These are phyloP conservation scores for Albula glossodonta DNA, from an alignment of 2,113 vertebrate species.

Conservation along the genomic window DNA sequence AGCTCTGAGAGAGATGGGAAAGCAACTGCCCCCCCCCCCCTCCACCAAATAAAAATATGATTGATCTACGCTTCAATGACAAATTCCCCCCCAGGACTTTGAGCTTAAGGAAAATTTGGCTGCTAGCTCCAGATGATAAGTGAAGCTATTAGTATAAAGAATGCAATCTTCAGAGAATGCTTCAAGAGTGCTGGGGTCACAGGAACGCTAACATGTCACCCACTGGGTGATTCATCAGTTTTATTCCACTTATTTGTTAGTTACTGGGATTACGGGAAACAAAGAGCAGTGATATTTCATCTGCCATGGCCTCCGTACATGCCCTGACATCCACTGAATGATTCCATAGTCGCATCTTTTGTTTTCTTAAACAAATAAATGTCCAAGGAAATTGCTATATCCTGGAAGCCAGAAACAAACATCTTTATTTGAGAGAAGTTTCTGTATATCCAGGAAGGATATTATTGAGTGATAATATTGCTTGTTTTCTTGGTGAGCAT, in stretches of 20 bases:
- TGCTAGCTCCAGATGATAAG: constrained; percentile 47
- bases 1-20: background rate
- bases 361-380: constrained; percentile 23
- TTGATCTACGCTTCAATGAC: constrained; percentile 39
- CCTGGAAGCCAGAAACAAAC: background rate
- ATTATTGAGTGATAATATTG: background rate
- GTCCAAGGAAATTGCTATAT: constrained; percentile 13
- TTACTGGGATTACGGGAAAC: constrained; percentile 30
- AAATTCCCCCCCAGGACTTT: constrained; percentile 45
- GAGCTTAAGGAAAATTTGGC: constrained; percentile 48
- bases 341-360: constrained; percentile 24
- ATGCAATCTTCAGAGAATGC: constrained; percentile 51
- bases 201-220: constrained; percentile 41
- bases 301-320: constrained; percentile 17
- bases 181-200: constrained; percentile 37
- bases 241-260: constrained; percentile 48
- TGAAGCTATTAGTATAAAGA: constrained; percentile 57
- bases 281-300: constrained; percentile 26
- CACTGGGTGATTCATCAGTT: constrained; percentile 37
- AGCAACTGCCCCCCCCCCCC: background rate
- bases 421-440: background rate
- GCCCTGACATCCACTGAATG: constrained; percentile 21
- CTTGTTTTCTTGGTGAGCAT: background rate
- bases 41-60: constrained; percentile 1
- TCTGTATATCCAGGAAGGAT: background rate